Evolutionary conservation across 1,140 invertebrate genomes (phyloP), one percentile per base, ranked within the genome.

Genomic region (Procambarus virginalis): DNA sequence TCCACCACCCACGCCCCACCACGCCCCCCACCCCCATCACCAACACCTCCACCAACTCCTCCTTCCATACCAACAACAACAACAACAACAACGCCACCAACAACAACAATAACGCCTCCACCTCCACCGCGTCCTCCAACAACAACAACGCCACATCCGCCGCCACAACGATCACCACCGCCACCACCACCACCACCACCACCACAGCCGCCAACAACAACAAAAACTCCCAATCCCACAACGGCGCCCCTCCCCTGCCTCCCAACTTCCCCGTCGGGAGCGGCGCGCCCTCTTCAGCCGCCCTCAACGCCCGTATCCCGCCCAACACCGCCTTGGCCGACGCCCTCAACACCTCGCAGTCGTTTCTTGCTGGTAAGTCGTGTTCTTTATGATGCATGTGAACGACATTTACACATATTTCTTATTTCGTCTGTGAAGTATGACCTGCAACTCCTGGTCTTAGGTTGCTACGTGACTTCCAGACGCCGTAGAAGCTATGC

Each of bases 341-440:
- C 87, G 70, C 55, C 48, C 87, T 83, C 87, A 89, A 84, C 81
- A 46, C 80, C 49, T 89, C 87, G 20, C 87, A 89, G 81, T 89
- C 87, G 20, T 89, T 89, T 78, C 81, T 89, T 22, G 87, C 87
- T 70, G 87, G 87, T 89, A 77, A 89, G 87, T 84, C 51, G n/a
- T 34, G 22, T 12, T 48, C 3, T 20, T 12, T 48, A 76, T 76
- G 46, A 55, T 34, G 34, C 34, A 34, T 34, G 34, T 34, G 34
- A 34, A 34, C 34, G 34, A 34, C 34, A 34, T 34, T 34, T 14
- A 68, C n/a, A n/a, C n/a, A 68, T n/a, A 68, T 12, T n/a, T 68
- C 12, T 14, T 14, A 14, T 68, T 34, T 34, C 34, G 34, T 34
- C 34, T 34, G 34, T 34, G 34, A 34, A 34, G 34, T 34, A 34